Base-by-base conservation (phyloP, 2,888 invertebrate genomes). In the Calameuta pallipes region DNA sequence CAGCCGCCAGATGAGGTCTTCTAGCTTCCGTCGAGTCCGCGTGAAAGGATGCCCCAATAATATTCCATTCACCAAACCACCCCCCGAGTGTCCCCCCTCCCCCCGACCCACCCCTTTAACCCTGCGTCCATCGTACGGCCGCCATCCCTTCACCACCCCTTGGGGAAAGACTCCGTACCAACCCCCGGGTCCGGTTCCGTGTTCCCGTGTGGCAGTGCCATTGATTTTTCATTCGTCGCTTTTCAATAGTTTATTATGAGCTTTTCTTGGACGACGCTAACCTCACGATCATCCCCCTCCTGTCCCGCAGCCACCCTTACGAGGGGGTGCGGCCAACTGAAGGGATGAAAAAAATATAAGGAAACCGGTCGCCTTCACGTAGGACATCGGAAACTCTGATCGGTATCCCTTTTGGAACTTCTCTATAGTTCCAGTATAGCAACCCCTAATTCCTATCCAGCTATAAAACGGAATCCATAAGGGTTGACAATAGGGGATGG, bases 41-140 rank as follows among this genome's bases (percentile, higher is more conserved):
- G 90, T 91, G 91, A 91, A 91, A 91, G 90, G 91, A 91, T 91
- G 91, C 90, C 91, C 91, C 91, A 91, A 91, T 91, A 91, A 91
- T 91, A 91, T 91, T 91, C 91, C 90, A 91, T 91, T 91, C 91
- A 91, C 87, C 87, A 86, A 90, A 89, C 85, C 87, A 82, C 83
- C 86, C 86, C 86, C 84, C 81, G 76, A 82, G 78, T 69, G 68
- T 37, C 35, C 33, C 75, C 79, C 70, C 80, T 82, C 4, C 76
- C 84, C 80, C 83, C 83, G 35, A 35, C 35, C 80, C 78, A 78
- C 69, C 76, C 56, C 77, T 41, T 71, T 77, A 71, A 69, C 56
- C 34, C 78, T 78, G 82, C 84, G 76, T 79, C 73, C 79, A 77
- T 77, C 79, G 78, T 80, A 76, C 69, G 56, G 73, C 82, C 76